Base-by-base conservation (phyloP, 2,888 invertebrate species). In the Lasioglossum leucozonium region DNA sequence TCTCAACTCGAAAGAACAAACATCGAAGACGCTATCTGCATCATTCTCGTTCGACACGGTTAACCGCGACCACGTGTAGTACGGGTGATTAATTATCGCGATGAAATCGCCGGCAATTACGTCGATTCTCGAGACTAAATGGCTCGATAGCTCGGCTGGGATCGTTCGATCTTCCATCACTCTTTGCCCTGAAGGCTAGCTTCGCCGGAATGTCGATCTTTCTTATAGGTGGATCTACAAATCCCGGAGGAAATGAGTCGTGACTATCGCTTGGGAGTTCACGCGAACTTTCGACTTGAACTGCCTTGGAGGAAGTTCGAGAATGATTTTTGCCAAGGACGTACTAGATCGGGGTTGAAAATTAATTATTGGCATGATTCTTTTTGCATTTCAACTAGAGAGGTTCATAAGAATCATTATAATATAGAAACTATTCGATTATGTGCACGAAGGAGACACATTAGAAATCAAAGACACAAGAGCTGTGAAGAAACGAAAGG, bases 31-130 rank as follows among this genome's bases (percentile, higher is more conserved):
- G 3, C 44, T 44, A 16, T 44, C 44, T 16, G 16, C 44, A 16
- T 44, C 44, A 16, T 44, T 13, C 18, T 18, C 18, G 11, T 26
- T 18, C 18, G 40, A 8, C 40, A 30, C 58, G 58, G 26, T 74
- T 16, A n/a, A 5, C 51, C 40, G 13, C 10, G 30, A n/a, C 26
- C 37, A 30, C 30, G 13, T 5, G 62, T 13, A 62, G 44, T n/a
- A n/a, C n/a, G 16, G 13, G 34, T 22, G 42, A 42, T 40, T 44
- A 65, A 75, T 75, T 22, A 44, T 6, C 22, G 10, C 22, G 62
- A 62, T 44, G 34, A 18, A 65, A 42, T 65, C 65, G 65, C 58
- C 62, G 26, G n/a, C 65, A 75, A 65, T 75, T n/a, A 65, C 13
- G 30, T 75, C 30, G 13, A 62, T n/a, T 34, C 26, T 44, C 1